These are phyloP conservation scores for Cephalopholis sonnerati DNA, from an alignment of 2,113 vertebrate species.

Conservation along the genomic window DNA sequence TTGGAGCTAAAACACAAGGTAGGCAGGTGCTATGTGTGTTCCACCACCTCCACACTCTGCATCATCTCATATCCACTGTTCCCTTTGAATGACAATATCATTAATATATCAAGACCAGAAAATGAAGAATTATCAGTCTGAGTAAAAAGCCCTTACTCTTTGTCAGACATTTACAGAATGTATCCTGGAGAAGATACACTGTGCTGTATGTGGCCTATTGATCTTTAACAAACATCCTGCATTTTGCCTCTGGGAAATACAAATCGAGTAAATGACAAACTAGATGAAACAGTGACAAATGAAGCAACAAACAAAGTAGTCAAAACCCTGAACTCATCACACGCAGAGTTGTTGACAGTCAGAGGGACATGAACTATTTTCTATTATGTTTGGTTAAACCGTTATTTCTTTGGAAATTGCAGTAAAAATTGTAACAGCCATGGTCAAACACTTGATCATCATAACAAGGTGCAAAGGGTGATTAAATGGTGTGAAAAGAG, in stretches of 20 bases:
- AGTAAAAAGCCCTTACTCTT: not conserved
- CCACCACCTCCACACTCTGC: not conserved
- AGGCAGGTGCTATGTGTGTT: not conserved
- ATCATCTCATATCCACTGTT: not conserved
- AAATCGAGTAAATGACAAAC: not conserved
- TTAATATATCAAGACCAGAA: not conserved
- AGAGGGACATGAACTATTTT: not conserved
- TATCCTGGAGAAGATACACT: not conserved
- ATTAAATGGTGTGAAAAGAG: not conserved
- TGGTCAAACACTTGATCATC: not conserved
- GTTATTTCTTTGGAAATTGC: not conserved
- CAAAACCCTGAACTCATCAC: constrained; percentile 2
- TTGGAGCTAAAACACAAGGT: not conserved
- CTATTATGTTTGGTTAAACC: not conserved
- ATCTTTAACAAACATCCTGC: constrained; percentile 3
- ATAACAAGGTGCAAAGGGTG: not conserved
- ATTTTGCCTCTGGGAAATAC: constrained; percentile 7
- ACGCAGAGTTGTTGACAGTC: not conserved
- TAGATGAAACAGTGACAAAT: constrained; percentile 17
- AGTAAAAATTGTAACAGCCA: not conserved
- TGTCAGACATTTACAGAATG: not conserved
- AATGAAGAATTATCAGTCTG: constrained; percentile 2
- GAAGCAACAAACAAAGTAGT: not conserved
- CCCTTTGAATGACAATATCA: not conserved
- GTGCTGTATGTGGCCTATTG: not conserved